Conservation (phyloP, 1,140 invertebrate genomes). For the Drosophila suzukii region DNA sequence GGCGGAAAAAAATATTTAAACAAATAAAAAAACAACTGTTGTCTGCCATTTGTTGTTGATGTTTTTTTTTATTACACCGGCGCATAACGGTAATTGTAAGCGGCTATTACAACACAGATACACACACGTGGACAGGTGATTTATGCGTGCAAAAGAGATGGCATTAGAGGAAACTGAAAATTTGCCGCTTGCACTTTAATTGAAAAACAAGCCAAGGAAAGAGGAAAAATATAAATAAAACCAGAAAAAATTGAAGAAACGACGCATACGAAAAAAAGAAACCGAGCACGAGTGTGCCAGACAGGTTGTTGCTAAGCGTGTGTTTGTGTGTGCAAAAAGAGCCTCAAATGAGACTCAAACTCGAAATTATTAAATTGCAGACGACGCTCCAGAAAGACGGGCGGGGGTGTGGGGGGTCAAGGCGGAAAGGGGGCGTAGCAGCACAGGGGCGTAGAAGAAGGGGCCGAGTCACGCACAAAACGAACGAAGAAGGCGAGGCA, state of each 20-base stretch:
- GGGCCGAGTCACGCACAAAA: conserved; percentile 62
- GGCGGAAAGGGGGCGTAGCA: conserved; percentile 10
- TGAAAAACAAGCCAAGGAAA: conserved; percentile 50
- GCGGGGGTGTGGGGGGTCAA: conserved; percentile 3
- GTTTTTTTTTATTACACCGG: conserved; percentile 56
- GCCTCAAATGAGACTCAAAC: conserved; percentile 31
- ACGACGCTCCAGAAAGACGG: conserved; percentile 36
- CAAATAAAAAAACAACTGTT: conserved; percentile 34
- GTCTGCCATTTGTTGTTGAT: conserved; percentile 25
- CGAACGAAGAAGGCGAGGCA: conserved; percentile 44
- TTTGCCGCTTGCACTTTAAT: conserved; percentile 66
- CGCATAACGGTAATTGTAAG: conserved; percentile 68
- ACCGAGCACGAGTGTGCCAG: conserved; percentile 39
- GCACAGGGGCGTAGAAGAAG: neutral
- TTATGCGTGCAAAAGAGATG: conserved; percentile 38
- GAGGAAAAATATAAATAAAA: conserved; percentile 37
- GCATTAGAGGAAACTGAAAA: conserved; percentile 59
- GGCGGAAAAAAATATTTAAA: neutral
- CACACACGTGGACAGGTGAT: neutral
- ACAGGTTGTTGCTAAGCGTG: conserved; percentile 36
- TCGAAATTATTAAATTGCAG: conserved; percentile 78
- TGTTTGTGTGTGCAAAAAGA: conserved; percentile 26
- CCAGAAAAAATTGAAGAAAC: conserved; percentile 24
- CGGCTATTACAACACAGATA: conserved; percentile 60
- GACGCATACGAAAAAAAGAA: conserved; percentile 29